Evolutionary conservation across 2,113 vertebrate species (phyloP).

Genomic region (Meleagris gallopavo): DNA sequence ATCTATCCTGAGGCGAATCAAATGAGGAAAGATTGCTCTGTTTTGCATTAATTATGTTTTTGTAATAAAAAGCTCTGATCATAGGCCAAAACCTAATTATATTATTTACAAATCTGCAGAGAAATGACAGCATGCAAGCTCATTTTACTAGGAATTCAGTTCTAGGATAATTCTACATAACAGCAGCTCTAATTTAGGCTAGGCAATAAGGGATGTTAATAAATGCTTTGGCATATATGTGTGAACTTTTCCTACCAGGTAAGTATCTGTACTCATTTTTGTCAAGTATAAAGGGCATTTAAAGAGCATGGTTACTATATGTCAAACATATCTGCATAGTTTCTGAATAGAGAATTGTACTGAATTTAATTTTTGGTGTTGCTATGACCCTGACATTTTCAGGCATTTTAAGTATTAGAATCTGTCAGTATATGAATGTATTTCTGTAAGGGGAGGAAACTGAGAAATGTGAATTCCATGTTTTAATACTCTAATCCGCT

Average conservation of each 20-base stretch:
- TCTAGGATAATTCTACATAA: slow-evolving; percentile 19
- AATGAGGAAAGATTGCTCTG: background rate
- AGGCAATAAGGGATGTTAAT: slow-evolving; percentile 28
- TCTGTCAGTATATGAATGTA: background rate
- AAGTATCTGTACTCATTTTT: slow-evolving; percentile 55
- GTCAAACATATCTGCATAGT: slow-evolving; percentile 51
- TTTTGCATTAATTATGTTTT: background rate
- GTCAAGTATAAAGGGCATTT: slow-evolving; percentile 54
- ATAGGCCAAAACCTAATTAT: background rate
- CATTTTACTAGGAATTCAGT: background rate
- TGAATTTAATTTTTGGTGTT: slow-evolving; percentile 36
- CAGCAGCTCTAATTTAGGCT: background rate
- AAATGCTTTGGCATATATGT: slow-evolving; percentile 26
- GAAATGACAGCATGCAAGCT: background rate
- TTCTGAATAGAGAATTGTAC: slow-evolving; percentile 40
- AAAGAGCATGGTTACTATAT: slow-evolving; percentile 54
- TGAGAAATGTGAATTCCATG: background rate
- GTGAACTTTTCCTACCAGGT: slow-evolving; percentile 54
- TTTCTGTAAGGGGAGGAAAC: background rate
- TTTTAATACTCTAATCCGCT: background rate
- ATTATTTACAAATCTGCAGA: background rate
- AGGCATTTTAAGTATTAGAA: background rate
- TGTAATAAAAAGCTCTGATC: background rate
- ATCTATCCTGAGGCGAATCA: background rate
- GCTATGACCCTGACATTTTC: slow-evolving; percentile 59